These are phyloP conservation scores for Drosophila falleni DNA, from an alignment of 2,888 invertebrate species.

Conservation along the genomic window DNA sequence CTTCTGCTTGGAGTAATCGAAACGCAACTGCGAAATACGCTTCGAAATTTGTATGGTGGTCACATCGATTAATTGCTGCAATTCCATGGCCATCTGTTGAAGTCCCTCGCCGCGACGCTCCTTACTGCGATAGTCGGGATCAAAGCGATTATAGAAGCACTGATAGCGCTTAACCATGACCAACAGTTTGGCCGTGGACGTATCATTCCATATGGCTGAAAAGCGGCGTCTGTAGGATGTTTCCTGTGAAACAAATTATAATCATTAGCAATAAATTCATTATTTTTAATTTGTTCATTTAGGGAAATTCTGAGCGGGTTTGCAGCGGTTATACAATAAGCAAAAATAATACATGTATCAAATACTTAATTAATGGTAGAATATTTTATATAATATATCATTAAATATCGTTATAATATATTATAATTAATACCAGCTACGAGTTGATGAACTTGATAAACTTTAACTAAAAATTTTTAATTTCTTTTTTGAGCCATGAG, in stretches of 20 bases:
- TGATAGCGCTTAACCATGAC: slow-evolving; percentile 78
- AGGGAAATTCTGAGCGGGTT: too few relatives aligned
- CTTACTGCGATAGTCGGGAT: slow-evolving; percentile 82
- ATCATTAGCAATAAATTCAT: background rate
- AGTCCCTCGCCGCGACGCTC: slow-evolving; percentile 82
- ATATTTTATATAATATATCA: too few relatives aligned
- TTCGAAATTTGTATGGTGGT: slow-evolving; percentile 83
- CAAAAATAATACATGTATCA: too few relatives aligned
- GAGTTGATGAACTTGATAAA: background rate
- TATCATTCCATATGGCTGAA: slow-evolving; percentile 83
- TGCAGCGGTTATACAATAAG: too few relatives aligned
- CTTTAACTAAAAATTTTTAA: too few relatives aligned
- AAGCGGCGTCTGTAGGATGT: slow-evolving; percentile 81
- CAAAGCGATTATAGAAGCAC: slow-evolving; percentile 82
- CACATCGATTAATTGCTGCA: slow-evolving; percentile 79
- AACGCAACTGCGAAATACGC: slow-evolving; percentile 81
- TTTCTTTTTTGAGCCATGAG: too few relatives aligned
- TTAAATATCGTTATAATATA: too few relatives aligned
- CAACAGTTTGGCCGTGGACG: slow-evolving; percentile 78
- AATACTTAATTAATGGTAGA: too few relatives aligned
- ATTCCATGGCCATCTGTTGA: slow-evolving; percentile 79
- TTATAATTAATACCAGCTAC: too few relatives aligned
- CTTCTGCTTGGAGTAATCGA: slow-evolving; percentile 83
- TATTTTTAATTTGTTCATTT: background rate
- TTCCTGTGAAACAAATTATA: slow-evolving; percentile 56